Conservation (phyloP, 1,140 invertebrate genomes). For the Portunus trituberculatus region DNA sequence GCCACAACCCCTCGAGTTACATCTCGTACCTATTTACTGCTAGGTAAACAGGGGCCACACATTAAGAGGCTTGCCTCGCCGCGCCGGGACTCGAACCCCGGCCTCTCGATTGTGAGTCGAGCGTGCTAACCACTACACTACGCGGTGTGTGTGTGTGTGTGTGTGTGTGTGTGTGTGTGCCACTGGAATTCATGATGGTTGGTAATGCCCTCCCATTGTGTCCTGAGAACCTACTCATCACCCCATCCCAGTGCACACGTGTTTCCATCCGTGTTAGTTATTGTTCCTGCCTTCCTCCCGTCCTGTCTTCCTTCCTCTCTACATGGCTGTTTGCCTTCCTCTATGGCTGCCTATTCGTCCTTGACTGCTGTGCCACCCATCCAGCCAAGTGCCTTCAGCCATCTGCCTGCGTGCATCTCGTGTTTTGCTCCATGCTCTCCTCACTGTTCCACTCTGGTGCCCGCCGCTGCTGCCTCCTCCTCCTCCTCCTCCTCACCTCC, state of each 20-base stretch:
- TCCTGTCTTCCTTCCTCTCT: neutral
- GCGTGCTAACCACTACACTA: no score
- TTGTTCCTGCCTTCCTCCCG: neutral
- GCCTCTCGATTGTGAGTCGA: no score
- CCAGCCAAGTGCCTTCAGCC: neutral
- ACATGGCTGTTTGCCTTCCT: neutral
- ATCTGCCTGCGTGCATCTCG: constrained; percentile 5
- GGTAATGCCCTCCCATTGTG: neutral
- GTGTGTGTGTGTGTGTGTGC: no score
- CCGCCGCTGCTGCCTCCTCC: neutral
- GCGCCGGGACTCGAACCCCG: no score
- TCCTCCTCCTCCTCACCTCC: neutral
- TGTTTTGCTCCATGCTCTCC: neutral
- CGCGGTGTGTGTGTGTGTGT: no score
- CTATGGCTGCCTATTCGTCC: neutral
- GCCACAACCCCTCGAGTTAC: no score
- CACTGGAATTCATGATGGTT: no score
- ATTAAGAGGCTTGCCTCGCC: no score
- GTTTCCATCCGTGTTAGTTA: neutral
- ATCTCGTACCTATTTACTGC: no score
- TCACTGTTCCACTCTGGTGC: neutral
- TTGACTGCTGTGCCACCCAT: neutral
- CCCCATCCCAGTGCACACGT: neutral
- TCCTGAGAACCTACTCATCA: neutral
- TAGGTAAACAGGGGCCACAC: no score